Evolutionary conservation across 2,797 vertebrate species (phyloP), one percentile per base, ranked within the genome.

Genomic region (Platyrinchus mystaceus): DNA sequence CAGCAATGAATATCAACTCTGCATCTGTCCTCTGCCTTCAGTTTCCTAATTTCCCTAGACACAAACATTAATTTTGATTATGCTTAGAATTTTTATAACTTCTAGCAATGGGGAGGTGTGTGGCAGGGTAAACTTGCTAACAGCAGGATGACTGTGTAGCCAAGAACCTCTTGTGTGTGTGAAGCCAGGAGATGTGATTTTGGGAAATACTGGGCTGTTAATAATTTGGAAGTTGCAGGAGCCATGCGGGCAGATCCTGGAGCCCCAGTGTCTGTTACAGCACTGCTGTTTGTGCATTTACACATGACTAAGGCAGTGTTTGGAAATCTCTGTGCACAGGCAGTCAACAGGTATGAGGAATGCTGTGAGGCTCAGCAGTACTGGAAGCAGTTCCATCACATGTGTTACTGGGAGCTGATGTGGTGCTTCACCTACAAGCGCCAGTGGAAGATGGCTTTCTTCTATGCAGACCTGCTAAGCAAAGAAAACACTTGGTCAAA

Each of bases 331-430:
- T 94, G 71, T 93, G 79, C 93, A 8, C 96, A 99, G 99, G 99
- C 99, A 64, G 98, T 99, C 90, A 84, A 78, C 24, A 98, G 98
- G 50, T 99, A 99, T 3, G 98, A 99, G 97, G 99, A 99, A 86
- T 99, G 99, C 94, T 99, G 99, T 1, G 99, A 99, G 94, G 98
- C 98, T 46, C 99, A 99, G 98, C 99, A 99, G 93, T 98, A 98
- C 90, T 99, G 99, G 99, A 99, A 99, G 93, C 99, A 99, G 97
- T 99, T 99, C 76, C 99, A 99, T 82, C 99, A 99, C 97, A 99
- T 99, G 99, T 99, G 99, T 91, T 99, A 99, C 98, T 99, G 99
- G 99, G 99, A 99, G 97, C 98, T 99, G 84, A 99, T 99, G 99
- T 99, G 99, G 99, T 99, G 99, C 96, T 99, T 99, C 97, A 99